Evolutionary conservation across 2,797 vertebrate species (phyloP).

Genomic region (Gila robusta): DNA sequence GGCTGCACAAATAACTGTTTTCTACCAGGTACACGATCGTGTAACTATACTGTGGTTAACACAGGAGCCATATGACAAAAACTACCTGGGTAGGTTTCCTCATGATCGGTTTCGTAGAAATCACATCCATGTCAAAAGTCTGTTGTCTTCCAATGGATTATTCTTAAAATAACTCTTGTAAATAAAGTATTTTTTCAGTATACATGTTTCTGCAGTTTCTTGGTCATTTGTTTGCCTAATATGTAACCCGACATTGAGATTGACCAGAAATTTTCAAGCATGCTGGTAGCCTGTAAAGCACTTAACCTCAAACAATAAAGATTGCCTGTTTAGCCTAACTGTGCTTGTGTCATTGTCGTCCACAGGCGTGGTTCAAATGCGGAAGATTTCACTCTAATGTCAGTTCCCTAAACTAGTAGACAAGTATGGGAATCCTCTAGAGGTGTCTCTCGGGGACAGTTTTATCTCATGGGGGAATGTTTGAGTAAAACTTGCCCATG

Average conservation of each 20-base stretch:
- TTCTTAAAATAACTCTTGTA: constrained; percentile 53
- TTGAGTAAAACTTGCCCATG: constrained; percentile 42
- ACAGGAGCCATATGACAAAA: constrained; percentile 48
- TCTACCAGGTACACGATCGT: constrained; percentile 30
- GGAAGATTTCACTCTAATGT: constrained; percentile 50
- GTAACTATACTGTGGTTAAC: constrained; percentile 43
- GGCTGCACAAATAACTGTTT: constrained; percentile 46
- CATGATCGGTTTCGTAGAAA: constrained; percentile 43
- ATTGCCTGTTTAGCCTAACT: constrained; percentile 18
- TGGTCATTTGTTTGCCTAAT: constrained; percentile 11
- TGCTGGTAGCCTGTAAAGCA: constrained; percentile 25
- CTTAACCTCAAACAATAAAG: constrained; percentile 29
- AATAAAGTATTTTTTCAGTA: constrained; percentile 65
- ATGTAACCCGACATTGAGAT: neutral
- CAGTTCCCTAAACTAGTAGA: neutral
- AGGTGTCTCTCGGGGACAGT: neutral
- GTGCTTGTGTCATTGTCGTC: constrained; percentile 20
- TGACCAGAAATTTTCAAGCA: constrained; percentile 6
- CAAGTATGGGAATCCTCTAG: neutral
- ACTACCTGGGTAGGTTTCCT: constrained; percentile 45
- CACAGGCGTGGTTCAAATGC: constrained; percentile 56
- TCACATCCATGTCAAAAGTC: constrained; percentile 46
- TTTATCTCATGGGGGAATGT: constrained; percentile 51
- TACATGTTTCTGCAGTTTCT: constrained; percentile 37
- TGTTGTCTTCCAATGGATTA: constrained; percentile 58